These are phyloP conservation scores for Sitophilus oryzae DNA, from an alignment of 1,140 invertebrate species.

Conservation along the genomic window DNA sequence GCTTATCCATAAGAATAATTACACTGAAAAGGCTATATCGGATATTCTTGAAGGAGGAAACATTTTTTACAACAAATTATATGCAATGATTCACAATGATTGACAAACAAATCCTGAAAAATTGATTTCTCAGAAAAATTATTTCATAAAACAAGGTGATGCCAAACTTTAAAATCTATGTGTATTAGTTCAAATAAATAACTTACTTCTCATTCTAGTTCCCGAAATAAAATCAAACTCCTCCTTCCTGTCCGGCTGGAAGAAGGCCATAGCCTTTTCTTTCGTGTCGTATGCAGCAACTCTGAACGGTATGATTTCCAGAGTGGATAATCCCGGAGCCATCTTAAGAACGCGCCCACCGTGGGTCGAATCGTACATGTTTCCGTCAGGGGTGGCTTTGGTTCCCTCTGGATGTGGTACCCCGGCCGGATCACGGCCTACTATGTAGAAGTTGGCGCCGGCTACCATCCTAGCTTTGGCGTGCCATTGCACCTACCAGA, in stretches of 20 bases:
- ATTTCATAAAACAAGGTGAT: too few species aligned
- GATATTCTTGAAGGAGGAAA: too few species aligned
- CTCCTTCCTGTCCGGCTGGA: conserved; percentile 77
- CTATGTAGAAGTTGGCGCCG: conserved; percentile 97
- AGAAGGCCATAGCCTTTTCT: conserved; percentile 87
- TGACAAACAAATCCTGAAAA: too few species aligned
- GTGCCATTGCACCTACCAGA: conserved; percentile 96
- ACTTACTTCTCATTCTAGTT: conserved; percentile 81
- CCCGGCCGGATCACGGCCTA: conserved; percentile 96
- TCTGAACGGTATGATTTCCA: conserved; percentile 96
- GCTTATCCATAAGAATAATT: too few species aligned
- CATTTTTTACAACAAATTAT: too few species aligned
- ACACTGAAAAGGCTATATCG: too few species aligned
- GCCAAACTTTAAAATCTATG: too few species aligned
- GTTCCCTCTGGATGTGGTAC: conserved; percentile 82
- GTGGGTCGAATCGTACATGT: conserved; percentile 91
- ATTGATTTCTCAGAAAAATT: too few species aligned
- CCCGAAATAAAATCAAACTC: conserved; percentile 99
- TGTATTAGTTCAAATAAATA: too few species aligned
- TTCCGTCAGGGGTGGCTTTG: conserved; percentile 59
- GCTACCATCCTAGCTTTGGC: conserved; percentile 93
- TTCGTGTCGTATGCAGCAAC: conserved; percentile 94
- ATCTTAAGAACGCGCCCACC: conserved; percentile 86
- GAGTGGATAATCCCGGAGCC: conserved; percentile 81
- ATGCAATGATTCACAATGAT: too few species aligned